These are phyloP conservation scores for Spea multiplicata DNA, from an alignment of 2,113 vertebrate genomes.

Conservation along the genomic window DNA sequence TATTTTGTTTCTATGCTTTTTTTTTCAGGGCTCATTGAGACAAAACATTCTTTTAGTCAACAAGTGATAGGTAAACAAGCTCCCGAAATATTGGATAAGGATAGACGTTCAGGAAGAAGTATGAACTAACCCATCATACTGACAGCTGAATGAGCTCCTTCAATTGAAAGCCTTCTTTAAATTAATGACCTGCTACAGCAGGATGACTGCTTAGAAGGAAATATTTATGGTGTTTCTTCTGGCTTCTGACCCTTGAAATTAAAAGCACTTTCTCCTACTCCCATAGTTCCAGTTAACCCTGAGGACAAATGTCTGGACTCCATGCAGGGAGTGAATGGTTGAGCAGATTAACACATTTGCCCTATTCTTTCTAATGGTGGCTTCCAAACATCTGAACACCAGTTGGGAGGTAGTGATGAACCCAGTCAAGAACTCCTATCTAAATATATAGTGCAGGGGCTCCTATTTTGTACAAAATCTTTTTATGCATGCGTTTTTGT, in stretches of 20 bases:
- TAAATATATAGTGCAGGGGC: not conserved
- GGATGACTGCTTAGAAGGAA: constrained; percentile 54
- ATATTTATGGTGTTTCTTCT: constrained; percentile 60
- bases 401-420: constrained; percentile 5
- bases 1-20: not conserved
- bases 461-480: constrained; percentile 1
- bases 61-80: constrained; percentile 31
- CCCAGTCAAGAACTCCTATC: not conserved
- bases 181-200: constrained; percentile 53
- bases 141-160: constrained; percentile 49
- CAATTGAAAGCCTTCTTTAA: constrained; percentile 52
- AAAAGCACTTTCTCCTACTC: constrained; percentile 57
- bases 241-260: constrained; percentile 67
- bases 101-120: constrained; percentile 10
- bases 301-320: constrained; percentile 59
- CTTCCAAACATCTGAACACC: constrained; percentile 4
- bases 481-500: not conserved
- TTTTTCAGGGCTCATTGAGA: constrained; percentile 21
- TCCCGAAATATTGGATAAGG: not conserved
- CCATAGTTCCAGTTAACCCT: constrained; percentile 56
- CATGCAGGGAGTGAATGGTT: constrained; percentile 45
- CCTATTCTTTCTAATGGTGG: constrained; percentile 18
- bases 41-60: constrained; percentile 42
- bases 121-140: constrained; percentile 30
- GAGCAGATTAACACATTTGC: constrained; percentile 43